Evolutionary conservation across 2,113 vertebrate species (phyloP).

Genomic region (Rhombomys opimus): DNA sequence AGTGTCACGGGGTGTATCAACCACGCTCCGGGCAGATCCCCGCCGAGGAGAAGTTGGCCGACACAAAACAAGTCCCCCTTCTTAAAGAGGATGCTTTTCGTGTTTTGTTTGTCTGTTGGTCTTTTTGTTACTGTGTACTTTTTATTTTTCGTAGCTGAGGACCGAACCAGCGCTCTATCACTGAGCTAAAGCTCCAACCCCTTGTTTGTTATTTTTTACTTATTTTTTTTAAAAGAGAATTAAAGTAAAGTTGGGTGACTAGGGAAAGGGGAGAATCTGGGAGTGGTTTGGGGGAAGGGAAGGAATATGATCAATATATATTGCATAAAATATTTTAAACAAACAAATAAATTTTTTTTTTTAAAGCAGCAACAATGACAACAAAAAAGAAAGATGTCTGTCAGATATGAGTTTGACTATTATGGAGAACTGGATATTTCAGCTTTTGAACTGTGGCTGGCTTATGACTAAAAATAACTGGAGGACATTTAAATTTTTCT

Average conservation of each 20-base stretch:
- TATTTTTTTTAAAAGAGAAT: background rate
- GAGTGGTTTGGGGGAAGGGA: background rate
- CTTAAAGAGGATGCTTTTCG: background rate
- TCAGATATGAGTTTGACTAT: background rate
- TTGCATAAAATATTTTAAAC: background rate
- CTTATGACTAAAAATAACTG: conserved; percentile 28
- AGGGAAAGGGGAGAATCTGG: background rate
- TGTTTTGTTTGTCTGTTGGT: background rate
- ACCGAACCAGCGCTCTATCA: too few relatives aligned
- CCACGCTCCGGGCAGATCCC: background rate
- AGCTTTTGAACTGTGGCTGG: background rate
- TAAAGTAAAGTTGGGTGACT: background rate
- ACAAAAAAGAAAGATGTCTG: background rate
- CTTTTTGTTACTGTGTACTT: background rate
- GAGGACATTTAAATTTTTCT: background rate
- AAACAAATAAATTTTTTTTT: background rate
- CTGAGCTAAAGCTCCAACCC: too few relatives aligned
- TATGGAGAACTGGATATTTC: background rate
- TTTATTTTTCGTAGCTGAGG: too few relatives aligned
- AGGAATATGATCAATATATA: background rate
- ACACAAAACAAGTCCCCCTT: background rate
- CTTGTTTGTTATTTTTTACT: background rate
- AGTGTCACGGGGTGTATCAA: background rate
- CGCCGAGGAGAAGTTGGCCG: background rate
- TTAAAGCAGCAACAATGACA: background rate